Evolutionary conservation across 2,113 vertebrate species (phyloP), one percentile per base, ranked within the genome.

Genomic region (Phrynosoma platyrhinos): DNA sequence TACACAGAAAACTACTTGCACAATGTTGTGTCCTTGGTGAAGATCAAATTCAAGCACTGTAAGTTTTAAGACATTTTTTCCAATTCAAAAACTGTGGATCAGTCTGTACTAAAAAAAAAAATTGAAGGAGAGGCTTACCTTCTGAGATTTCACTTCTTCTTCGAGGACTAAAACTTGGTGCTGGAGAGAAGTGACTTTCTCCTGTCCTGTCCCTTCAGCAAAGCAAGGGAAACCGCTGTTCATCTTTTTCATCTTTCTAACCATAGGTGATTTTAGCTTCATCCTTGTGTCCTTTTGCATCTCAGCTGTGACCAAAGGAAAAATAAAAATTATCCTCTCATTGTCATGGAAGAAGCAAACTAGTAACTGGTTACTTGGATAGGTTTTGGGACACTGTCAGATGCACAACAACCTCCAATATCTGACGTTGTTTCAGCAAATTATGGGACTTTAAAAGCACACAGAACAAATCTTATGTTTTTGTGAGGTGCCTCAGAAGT

Each of bases 131-230:
- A 75, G 14, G 62, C 94, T 95, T 58, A 99, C 98, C 98, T 99
- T 99, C 94, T 99, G 98, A 85, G 98, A 97, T 90, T 98, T 97
- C 85, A 99, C 94, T 92, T 99, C 98, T 82, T 98, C 96, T 5
- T 95, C 95, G 87, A 99, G 96, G 0, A 91, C 95, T 91, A 97
- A 90, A 71, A 98, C 96, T 89, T 98, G 98, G 72, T 98, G 97
- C 87, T 98, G 96, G 30, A 98, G 95, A 20, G 94, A 96, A 32
- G 84, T 91, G 23, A 86, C 91, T 86, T 95, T 94, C 64, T 96
- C 96, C 75, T 92, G 47, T 0, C 76, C 32, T 5, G 95, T 82
- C 42, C 93, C 95, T 81, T 97, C 96, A 2, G 90, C 18, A 58
- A 96, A 96, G 90, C 95, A 81, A 0, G 91, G 95, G 75, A 97